These are phyloP conservation scores for Bagarius yarrelli DNA, from an alignment of 2,113 vertebrate species.

Conservation along the genomic window DNA sequence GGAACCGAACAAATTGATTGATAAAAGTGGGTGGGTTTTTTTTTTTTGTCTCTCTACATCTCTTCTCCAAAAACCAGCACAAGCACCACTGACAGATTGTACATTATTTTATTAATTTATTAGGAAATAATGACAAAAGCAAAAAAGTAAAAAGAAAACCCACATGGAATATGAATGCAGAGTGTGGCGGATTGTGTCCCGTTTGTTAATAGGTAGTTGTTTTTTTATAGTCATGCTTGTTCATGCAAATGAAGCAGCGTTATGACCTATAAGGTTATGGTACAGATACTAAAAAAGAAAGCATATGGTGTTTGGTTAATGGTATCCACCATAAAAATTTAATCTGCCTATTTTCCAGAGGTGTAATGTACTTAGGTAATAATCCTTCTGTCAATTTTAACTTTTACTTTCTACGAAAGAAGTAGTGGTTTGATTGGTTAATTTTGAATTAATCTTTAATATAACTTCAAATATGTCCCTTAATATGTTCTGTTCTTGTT, in stretches of 20 bases:
- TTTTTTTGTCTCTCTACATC: conserved; percentile 49
- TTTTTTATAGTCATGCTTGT: conserved; percentile 5
- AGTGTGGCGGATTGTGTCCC: conserved; percentile 17
- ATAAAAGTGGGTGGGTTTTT: conserved; percentile 60
- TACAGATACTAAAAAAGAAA: conserved; percentile 16
- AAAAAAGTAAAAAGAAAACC: not conserved
- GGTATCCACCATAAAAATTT: conserved; percentile 3
- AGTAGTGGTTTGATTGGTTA: too few relatives aligned
- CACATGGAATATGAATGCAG: conserved; percentile 15
- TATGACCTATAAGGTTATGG: conserved; percentile 30
- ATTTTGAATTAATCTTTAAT: too few relatives aligned
- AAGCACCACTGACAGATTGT: too few relatives aligned
- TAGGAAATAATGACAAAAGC: conserved; percentile 54
- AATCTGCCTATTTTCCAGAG: conserved; percentile 6
- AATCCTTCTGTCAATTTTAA: too few relatives aligned
- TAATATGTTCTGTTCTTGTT: too few relatives aligned
- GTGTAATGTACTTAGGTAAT: too few relatives aligned
- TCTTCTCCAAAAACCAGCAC: conserved; percentile 7
- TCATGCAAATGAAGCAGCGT: conserved; percentile 40
- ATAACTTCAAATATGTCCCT: too few relatives aligned
- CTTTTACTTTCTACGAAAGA: too few relatives aligned
- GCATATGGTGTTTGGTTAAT: conserved; percentile 36
- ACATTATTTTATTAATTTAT: conserved; percentile 60
- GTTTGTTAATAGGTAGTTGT: conserved; percentile 37
- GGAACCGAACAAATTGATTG: conserved; percentile 69